Evolutionary conservation across 2,888 invertebrate genomes (phyloP).

Genomic region (Zaprionus lineosus): DNA sequence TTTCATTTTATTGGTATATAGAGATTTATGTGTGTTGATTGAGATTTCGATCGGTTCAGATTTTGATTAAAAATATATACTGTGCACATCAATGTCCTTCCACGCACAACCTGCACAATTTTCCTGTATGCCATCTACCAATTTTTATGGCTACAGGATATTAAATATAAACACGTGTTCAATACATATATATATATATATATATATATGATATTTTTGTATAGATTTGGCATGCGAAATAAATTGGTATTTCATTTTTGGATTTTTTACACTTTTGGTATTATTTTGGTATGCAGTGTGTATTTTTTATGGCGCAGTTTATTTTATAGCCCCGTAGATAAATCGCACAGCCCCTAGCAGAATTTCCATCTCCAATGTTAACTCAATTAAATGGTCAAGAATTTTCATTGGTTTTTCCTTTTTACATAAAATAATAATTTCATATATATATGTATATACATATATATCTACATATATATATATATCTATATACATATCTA

Average conservation of each 20-base stretch:
- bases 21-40: too few species aligned
- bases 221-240: conserved; percentile 44
- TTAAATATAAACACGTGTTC: conserved; percentile 53
- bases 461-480: neutral
- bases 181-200: conserved; percentile 19
- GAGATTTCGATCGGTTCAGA: too few species aligned
- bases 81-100: too few species aligned
- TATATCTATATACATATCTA: neutral
- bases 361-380: neutral
- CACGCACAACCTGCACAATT: too few species aligned
- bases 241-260: conserved; percentile 37
- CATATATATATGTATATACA: neutral
- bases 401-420: conserved; percentile 7
- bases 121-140: neutral
- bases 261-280: conserved; percentile 32
- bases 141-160: conserved; percentile 5
- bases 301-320: conserved; percentile 48
- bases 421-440: neutral
- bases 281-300: conserved; percentile 46
- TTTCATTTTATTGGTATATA: too few species aligned
- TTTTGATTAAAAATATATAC: too few species aligned
- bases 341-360: conserved; percentile 13
- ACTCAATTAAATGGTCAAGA: conserved; percentile 25
- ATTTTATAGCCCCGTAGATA: conserved; percentile 28
- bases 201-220: conserved; percentile 47